Conservation (phyloP, 2,797 vertebrate genomes). For the Sebastes dallii region DNA sequence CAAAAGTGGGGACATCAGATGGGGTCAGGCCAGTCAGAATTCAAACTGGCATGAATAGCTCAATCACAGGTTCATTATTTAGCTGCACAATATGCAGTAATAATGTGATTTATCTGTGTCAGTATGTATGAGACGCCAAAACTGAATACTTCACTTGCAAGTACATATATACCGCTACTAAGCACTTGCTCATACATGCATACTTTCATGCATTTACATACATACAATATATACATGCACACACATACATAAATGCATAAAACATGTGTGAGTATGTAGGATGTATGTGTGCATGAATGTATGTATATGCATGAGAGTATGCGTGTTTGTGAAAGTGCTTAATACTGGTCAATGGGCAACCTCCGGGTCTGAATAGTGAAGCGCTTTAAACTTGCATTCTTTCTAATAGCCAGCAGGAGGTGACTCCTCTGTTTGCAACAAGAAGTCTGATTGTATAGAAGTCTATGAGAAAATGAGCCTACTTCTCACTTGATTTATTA, state of each 20-base stretch:
- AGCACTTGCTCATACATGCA: not conserved
- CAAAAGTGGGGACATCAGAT: slow-evolving; percentile 21
- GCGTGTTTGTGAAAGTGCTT: not conserved
- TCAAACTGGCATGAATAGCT: slow-evolving; percentile 36
- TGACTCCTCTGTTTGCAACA: not conserved
- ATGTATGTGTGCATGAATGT: not conserved
- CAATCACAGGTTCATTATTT: slow-evolving; percentile 12
- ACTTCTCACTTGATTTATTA: no score
- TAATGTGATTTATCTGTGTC: not conserved
- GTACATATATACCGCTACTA: not conserved
- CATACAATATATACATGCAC: not conserved
- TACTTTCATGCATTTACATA: not conserved
- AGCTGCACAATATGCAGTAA: not conserved
- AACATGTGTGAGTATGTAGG: not conserved
- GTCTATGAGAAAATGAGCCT: no score
- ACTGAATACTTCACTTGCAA: not conserved
- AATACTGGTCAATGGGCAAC: not conserved
- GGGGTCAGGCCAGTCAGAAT: slow-evolving; percentile 42
- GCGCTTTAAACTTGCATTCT: not conserved
- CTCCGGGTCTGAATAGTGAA: not conserved
- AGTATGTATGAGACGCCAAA: not conserved
- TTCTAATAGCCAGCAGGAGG: not conserved
- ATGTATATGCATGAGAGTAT: not conserved
- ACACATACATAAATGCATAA: not conserved
- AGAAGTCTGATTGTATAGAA: no score